Conservation (phyloP, 1,140 invertebrate species). For the Arctopsyche grandis region DNA sequence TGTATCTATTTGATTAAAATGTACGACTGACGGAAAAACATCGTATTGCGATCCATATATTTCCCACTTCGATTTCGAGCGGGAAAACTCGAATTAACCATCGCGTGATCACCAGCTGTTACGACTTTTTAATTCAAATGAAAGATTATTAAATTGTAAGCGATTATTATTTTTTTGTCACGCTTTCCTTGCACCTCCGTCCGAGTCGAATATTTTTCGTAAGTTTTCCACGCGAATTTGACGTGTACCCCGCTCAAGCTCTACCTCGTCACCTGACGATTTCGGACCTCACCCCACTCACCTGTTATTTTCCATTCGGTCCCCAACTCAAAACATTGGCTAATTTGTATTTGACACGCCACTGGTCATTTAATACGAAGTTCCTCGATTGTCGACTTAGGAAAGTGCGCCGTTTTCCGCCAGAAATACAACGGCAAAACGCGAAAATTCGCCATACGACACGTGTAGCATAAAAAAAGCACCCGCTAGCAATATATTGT, state of each 20-base stretch:
- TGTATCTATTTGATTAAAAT: too few species aligned
- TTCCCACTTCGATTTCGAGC: neutral
- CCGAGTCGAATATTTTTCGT: neutral
- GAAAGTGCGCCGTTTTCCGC: constrained; percentile 18
- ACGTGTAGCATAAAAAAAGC: too few species aligned
- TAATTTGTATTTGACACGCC: constrained; percentile 22
- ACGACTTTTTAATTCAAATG: constrained; percentile 19
- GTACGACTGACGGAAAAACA: too few species aligned
- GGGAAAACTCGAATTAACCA: neutral
- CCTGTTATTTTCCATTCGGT: neutral
- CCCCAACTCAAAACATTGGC: neutral
- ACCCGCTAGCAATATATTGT: too few species aligned
- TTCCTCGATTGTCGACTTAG: constrained; percentile 4
- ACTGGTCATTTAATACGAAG: constrained; percentile 13
- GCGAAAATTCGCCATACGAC: neutral
- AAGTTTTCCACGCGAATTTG: neutral
- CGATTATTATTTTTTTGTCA: constrained; percentile 31
- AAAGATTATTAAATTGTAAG: constrained; percentile 31
- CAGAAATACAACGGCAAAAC: neutral
- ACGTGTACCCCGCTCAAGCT: too few species aligned
- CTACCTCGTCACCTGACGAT: neutral
- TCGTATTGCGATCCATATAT: neutral
- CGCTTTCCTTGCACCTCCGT: neutral
- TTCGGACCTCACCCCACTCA: neutral
- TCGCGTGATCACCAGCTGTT: constrained; percentile 14